Evolutionary conservation across 2,888 invertebrate species (phyloP).

Genomic region (Seira ritae): DNA sequence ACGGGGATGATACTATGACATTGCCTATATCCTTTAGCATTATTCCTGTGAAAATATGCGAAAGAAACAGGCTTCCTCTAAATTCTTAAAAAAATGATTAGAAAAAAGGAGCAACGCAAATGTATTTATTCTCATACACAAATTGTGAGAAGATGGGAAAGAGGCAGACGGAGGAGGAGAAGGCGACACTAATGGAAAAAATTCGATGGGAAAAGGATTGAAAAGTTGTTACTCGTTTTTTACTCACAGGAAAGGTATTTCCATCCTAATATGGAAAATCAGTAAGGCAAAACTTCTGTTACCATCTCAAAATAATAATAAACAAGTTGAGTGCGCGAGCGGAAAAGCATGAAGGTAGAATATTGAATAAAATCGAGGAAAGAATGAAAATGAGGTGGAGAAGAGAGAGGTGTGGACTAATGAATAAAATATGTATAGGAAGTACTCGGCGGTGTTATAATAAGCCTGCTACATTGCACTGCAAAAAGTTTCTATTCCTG

Average conservation of each 20-base stretch:
- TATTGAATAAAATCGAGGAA: neutral
- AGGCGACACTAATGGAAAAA: constrained; percentile 5
- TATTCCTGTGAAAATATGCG: too few relatives aligned
- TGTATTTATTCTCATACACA: neutral
- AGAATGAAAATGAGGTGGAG: neutral
- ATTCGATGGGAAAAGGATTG: neutral
- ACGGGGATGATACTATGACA: neutral
- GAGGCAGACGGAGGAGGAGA: neutral
- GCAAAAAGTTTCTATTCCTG: too few relatives aligned
- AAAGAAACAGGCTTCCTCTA: too few relatives aligned
- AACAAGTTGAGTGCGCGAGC: neutral
- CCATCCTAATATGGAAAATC: neutral
- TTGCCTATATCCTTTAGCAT: too few relatives aligned
- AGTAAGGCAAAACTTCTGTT: too few relatives aligned
- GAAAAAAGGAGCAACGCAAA: neutral
- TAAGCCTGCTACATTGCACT: neutral
- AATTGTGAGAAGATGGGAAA: neutral
- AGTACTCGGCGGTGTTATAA: neutral
- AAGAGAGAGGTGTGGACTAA: neutral
- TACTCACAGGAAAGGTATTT: neutral
- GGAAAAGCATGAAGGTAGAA: neutral
- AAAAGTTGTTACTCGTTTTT: neutral
- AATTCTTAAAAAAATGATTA: too few relatives aligned
- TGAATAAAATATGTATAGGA: constrained; percentile 13
- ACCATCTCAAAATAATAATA: too few relatives aligned